phyloP scores from a whole-genome alignment of 2,888 invertebrate genomes.

The Hoplodrina blanda region DNA sequence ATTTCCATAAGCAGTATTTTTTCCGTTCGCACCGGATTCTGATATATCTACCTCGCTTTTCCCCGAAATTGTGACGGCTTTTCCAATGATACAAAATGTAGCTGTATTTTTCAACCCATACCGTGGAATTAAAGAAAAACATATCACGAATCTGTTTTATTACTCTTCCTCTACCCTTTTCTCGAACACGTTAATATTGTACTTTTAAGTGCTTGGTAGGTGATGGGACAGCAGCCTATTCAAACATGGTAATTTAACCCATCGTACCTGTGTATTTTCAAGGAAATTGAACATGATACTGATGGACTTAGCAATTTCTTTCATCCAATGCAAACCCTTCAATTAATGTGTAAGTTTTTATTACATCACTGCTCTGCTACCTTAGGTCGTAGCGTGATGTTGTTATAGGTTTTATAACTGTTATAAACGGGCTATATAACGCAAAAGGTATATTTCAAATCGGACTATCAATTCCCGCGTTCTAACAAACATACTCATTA shows the following conservation, averaged over 20 bases:
- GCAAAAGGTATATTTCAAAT: too few species aligned
- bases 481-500: too few species aligned
- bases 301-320: background rate
- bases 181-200: background rate
- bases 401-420: too few species aligned
- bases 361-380: too few species aligned
- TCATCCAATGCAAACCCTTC: background rate
- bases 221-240: constrained; percentile 2
- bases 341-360: too few species aligned
- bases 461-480: too few species aligned
- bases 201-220: background rate
- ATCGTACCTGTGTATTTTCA: background rate
- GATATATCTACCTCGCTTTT: constrained; percentile 49
- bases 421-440: too few species aligned
- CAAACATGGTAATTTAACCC: constrained; percentile 4
- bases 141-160: constrained; percentile 32
- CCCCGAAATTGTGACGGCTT: constrained; percentile 31
- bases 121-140: constrained; percentile 37
- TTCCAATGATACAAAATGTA: constrained; percentile 24
- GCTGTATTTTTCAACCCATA: constrained; percentile 32
- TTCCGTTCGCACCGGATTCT: constrained; percentile 48
- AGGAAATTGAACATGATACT: background rate
- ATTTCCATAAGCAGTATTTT: constrained; percentile 73
- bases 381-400: too few species aligned
- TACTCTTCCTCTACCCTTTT: constrained; percentile 24